phyloP scores from a whole-genome alignment of 2,113 vertebrate genomes.

The Merops nubicus region DNA sequence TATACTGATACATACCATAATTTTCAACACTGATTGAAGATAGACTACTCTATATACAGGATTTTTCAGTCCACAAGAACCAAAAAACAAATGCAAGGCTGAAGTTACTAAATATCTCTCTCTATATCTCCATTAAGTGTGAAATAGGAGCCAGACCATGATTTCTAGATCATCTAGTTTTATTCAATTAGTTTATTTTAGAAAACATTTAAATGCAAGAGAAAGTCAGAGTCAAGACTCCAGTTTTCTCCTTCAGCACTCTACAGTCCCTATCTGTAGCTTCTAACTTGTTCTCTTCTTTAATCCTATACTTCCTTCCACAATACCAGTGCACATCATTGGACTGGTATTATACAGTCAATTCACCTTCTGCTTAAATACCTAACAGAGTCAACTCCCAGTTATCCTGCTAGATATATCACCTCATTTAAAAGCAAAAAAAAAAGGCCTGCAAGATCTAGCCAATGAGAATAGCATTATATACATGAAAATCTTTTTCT shows the following conservation, averaged over 20 bases:
- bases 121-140: not conserved
- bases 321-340: not conserved
- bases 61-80: not conserved
- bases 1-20: not conserved
- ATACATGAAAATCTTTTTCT: not conserved
- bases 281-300: not conserved
- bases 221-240: not conserved
- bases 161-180: not conserved
- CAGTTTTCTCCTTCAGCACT: not conserved
- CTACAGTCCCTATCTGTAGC: not conserved
- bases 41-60: fast-evolving
- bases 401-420: not conserved
- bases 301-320: not conserved
- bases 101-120: not conserved
- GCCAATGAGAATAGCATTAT: not conserved
- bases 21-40: not conserved
- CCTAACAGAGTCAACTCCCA: not conserved
- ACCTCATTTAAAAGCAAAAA: not conserved
- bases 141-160: not conserved
- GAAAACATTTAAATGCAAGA: not conserved
- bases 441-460: not conserved
- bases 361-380: not conserved
- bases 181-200: not conserved
- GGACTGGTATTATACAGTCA: not conserved
- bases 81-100: not conserved